Conservation (phyloP, 2,797 vertebrate genomes). For the Xerus rutilus region DNA sequence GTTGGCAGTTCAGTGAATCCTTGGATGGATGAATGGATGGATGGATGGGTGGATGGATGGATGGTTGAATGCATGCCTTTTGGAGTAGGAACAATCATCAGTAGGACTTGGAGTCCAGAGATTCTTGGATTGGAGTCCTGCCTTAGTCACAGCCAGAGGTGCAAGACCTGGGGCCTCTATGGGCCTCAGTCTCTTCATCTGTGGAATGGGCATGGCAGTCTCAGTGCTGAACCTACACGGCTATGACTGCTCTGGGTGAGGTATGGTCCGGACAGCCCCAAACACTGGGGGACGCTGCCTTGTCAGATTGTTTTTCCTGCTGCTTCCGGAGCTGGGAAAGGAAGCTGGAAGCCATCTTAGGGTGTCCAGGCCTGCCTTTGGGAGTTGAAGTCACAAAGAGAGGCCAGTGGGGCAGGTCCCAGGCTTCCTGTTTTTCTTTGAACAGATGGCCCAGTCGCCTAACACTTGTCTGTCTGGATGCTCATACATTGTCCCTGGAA, state of each 20-base stretch:
- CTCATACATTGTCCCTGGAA: neutral
- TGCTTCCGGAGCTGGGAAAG: neutral
- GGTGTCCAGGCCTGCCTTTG: neutral
- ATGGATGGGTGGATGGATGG: neutral
- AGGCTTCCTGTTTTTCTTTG: constrained; percentile 79
- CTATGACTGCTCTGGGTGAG: fast-evolving
- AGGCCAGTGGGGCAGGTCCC: constrained; percentile 36
- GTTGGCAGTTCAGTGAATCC: neutral
- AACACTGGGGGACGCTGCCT: neutral
- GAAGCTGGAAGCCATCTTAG: neutral
- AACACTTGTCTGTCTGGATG: neutral
- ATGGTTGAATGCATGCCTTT: neutral
- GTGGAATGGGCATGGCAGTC: neutral
- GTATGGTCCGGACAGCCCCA: neutral
- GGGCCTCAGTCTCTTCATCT: neutral
- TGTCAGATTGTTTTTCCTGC: neutral
- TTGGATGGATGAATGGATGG: neutral
- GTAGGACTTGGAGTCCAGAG: neutral
- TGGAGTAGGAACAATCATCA: neutral
- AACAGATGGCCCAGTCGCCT: neutral
- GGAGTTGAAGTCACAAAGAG: constrained; percentile 43
- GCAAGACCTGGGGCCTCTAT: neutral
- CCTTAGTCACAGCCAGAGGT: neutral
- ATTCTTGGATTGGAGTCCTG: neutral
- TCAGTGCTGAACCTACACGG: neutral